phyloP scores from a whole-genome alignment of 1,140 invertebrate species.

The Drosophila mauritiana region DNA sequence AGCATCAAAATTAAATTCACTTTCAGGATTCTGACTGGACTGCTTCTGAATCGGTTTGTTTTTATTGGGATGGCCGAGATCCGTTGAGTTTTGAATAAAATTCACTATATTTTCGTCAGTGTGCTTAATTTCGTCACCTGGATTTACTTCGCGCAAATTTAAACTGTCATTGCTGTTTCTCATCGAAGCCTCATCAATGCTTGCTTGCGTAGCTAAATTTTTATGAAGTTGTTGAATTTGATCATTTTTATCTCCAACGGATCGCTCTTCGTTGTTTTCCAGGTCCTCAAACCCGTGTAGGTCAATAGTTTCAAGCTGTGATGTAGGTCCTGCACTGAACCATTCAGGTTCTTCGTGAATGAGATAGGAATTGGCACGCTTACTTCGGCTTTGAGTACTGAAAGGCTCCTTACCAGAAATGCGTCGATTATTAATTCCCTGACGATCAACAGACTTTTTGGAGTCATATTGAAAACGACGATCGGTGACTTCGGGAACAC shows the following conservation, averaged over 20 bases:
- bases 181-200: slow-evolving; percentile 9
- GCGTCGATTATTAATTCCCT: slow-evolving; percentile 30
- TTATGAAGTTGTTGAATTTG: slow-evolving; percentile 80
- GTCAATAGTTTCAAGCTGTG: slow-evolving; percentile 96
- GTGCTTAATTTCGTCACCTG: slow-evolving; percentile 16
- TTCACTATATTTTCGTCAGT: not conserved
- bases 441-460: slow-evolving; percentile 38
- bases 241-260: slow-evolving; percentile 10
- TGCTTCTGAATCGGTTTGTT: slow-evolving; percentile 12
- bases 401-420: slow-evolving; percentile 49
- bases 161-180: slow-evolving; percentile 44
- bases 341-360: slow-evolving; percentile 88
- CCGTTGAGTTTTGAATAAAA: slow-evolving; percentile 1
- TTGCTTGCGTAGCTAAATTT: slow-evolving; percentile 7
- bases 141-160: slow-evolving; percentile 15
- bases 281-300: slow-evolving; percentile 94
- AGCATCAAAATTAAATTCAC: slow-evolving; percentile 87
- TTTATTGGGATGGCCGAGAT: not conserved
- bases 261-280: slow-evolving; percentile 84
- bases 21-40: slow-evolving; percentile 28
- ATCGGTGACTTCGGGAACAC: slow-evolving; percentile 25
- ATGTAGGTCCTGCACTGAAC: slow-evolving; percentile 95
- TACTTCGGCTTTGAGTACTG: slow-evolving; percentile 34
- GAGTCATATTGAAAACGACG: slow-evolving; percentile 33
- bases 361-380: slow-evolving; percentile 85